phyloP scores from a whole-genome alignment of 2,113 vertebrate species.

The Setophaga petechia region DNA sequence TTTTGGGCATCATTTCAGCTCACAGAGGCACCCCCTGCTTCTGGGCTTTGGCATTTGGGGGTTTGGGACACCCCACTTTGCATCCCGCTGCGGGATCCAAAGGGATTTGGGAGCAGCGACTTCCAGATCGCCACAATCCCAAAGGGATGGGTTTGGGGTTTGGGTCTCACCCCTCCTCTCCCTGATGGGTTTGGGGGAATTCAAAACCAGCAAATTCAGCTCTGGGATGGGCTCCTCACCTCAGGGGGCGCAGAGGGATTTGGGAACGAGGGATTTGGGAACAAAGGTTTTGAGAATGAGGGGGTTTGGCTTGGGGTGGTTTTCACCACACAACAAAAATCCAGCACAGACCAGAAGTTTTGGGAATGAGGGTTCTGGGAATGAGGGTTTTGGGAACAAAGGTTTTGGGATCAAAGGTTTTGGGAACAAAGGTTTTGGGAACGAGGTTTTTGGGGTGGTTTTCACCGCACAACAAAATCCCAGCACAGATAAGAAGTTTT shows the following conservation, averaged over 20 bases:
- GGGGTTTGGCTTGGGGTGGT: too few species aligned
- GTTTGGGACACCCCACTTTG: not conserved
- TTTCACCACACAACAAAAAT: too few species aligned
- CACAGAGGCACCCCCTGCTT: rapidly evolving
- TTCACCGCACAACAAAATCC: not conserved
- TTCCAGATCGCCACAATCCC: rapidly evolving
- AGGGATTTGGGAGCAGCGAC: rapidly evolving
- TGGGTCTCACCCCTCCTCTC: not conserved
- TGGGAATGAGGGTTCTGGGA: too few species aligned
- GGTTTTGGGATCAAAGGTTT: too few species aligned
- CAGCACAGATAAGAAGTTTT: too few species aligned
- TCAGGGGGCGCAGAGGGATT: not conserved
- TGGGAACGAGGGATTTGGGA: not conserved
- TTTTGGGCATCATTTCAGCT: not conserved
- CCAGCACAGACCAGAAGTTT: too few species aligned
- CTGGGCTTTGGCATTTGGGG: not conserved
- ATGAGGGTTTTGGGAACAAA: too few species aligned
- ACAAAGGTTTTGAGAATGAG: too few species aligned
- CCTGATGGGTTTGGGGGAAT: not conserved
- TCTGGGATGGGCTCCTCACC: not conserved
- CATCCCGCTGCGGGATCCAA: rapidly evolving
- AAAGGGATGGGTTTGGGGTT: not conserved
- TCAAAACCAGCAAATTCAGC: not conserved
- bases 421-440: not conserved
- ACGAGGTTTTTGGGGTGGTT: not conserved